Percentiles rank a stretch among this genome's conserved stretches.
Conservation (phyloP, 2,797 vertebrate species). For the Sparidentex hasta region DNA sequence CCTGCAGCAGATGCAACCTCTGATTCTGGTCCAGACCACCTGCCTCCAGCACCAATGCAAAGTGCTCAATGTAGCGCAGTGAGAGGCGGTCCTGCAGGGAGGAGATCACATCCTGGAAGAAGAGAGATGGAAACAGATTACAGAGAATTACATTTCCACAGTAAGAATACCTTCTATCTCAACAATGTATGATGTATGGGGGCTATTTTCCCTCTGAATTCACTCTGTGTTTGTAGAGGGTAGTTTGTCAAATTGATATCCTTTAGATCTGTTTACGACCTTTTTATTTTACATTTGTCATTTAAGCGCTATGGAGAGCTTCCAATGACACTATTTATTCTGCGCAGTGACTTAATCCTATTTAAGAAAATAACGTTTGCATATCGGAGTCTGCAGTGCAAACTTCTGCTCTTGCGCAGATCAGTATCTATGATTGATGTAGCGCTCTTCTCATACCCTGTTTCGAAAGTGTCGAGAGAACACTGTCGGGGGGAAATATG, state of each 20-base stretch:
- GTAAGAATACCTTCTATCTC: constrained; percentile 16
- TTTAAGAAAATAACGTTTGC: constrained; percentile 33
- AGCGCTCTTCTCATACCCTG: constrained; percentile 41
- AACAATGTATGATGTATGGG: constrained; percentile 37
- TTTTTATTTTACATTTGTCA: constrained; percentile 32
- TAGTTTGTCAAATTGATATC: constrained; percentile 46
- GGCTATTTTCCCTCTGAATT: constrained; percentile 33
- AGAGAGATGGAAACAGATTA: constrained; percentile 51
- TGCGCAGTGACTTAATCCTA: constrained; percentile 37
- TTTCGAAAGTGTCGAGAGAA: constrained; percentile 39
- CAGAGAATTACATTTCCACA: constrained; percentile 26
- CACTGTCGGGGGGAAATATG: constrained; percentile 28
- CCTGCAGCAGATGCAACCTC: constrained; percentile 94
- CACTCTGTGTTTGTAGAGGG: constrained; percentile 26
- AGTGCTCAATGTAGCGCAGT: constrained; percentile 97
- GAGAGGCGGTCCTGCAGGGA: constrained; percentile 98
- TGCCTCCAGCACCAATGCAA: constrained; percentile 96
- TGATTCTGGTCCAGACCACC: constrained; percentile 93
- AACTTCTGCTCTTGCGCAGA: constrained; percentile 47
- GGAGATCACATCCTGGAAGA: constrained; percentile 94
- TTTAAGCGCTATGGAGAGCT: constrained; percentile 25
- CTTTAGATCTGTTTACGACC: constrained; percentile 20
- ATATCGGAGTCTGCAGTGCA: constrained; percentile 19
- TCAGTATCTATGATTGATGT: constrained; percentile 57
- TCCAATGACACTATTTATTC: constrained; percentile 38